A percentile compares a stretch with the other conserved stretches of the same genome.
Evolutionary conservation across 23 tunicate genomes (phyloP).

Genomic region (Clavelina lepadiformis): DNA sequence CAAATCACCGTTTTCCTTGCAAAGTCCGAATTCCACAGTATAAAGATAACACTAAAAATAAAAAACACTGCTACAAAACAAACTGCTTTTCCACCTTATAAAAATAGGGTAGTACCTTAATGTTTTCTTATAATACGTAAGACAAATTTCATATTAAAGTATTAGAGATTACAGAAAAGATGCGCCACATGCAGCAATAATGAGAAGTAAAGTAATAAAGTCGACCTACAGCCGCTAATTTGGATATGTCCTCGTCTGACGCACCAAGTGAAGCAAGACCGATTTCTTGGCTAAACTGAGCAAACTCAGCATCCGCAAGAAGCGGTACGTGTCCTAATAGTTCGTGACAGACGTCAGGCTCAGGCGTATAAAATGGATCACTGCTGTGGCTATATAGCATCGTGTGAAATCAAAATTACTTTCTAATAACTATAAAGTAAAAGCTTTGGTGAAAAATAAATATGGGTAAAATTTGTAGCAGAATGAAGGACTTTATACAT

Average conservation of each 20-base stretch:
- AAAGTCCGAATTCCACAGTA: slow-evolving; percentile 92
- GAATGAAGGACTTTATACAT: not conserved
- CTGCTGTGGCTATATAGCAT: slow-evolving; percentile 85
- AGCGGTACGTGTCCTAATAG: slow-evolving; percentile 91
- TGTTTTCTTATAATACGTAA: too few relatives aligned
- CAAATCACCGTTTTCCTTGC: slow-evolving; percentile 70
- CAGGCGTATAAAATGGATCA: slow-evolving; percentile 98
- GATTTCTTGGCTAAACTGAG: slow-evolving; percentile 86
- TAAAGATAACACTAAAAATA: slow-evolving; percentile 77
- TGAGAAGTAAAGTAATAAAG: not conserved
- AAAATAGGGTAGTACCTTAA: too few relatives aligned
- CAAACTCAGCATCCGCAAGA: slow-evolving; percentile 91
- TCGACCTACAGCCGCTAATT: slow-evolving; percentile 74
- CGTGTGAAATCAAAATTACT: too few relatives aligned
- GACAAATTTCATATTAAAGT: too few relatives aligned
- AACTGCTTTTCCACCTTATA: too few relatives aligned
- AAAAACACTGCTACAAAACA: too few relatives aligned
- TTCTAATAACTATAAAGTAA: not conserved
- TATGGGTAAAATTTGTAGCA: not conserved
- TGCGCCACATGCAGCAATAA: too few relatives aligned
- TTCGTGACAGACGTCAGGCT: slow-evolving; percentile 98
- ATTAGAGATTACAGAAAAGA: too few relatives aligned
- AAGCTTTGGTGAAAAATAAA: not conserved
- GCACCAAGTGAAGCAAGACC: slow-evolving; percentile 99
- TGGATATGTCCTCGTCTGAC: slow-evolving; percentile 75